These are phyloP conservation scores for Acanthurus lineatus DNA, from an alignment of 2,797 vertebrate genomes.

Conservation along the genomic window DNA sequence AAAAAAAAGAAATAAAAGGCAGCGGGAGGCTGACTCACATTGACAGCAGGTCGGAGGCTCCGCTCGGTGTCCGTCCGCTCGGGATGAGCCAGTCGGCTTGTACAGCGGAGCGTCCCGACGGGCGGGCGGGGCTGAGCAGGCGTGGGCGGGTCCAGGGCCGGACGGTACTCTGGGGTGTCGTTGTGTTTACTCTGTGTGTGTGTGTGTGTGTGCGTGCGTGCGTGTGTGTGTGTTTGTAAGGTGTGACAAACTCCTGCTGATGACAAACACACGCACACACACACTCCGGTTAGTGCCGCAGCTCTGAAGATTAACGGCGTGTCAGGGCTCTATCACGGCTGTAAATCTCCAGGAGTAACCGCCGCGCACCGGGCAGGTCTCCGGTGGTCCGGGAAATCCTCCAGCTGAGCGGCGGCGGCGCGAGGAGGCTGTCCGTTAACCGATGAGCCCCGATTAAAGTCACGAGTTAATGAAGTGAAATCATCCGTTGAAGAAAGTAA, in stretches of 20 bases:
- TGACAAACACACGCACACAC: neutral
- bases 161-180: neutral
- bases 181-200: neutral
- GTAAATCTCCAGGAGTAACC: conserved; percentile 39
- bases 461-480: neutral
- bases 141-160: neutral
- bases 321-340: conserved; percentile 19
- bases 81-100: neutral
- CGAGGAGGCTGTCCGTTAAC: conserved; percentile 11
- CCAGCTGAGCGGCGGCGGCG: neutral
- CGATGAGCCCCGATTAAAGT: neutral
- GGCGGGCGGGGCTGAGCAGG: neutral
- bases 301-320: conserved; percentile 31
- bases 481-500: no score
- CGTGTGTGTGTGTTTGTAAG: neutral
- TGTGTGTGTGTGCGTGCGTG: neutral
- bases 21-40: conserved; percentile 53
- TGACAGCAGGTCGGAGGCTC: neutral
- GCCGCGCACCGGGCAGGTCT: neutral
- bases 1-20: rapidly evolving
- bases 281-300: neutral
- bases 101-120: neutral
- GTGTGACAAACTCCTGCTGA: conserved; percentile 6
- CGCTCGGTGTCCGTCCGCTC: neutral
- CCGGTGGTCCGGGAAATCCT: conserved; percentile 23